These are phyloP conservation scores for Anoplolepis gracilipes DNA, from an alignment of 1,140 invertebrate genomes.

Conservation along the genomic window DNA sequence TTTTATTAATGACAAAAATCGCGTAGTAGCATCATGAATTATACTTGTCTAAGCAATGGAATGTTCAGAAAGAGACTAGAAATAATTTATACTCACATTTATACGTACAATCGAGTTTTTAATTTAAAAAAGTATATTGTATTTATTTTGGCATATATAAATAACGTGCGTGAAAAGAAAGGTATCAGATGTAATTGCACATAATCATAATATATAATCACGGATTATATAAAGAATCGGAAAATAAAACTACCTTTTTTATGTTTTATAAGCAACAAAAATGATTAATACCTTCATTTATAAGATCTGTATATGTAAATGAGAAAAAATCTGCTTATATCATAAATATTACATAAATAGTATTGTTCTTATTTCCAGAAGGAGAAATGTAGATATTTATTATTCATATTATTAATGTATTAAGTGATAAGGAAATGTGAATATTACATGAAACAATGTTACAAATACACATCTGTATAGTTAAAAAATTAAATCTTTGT, in stretches of 20 bases:
- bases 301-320: neutral
- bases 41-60: neutral
- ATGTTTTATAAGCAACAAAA: neutral
- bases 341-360: conserved; percentile 4
- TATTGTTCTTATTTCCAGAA: neutral
- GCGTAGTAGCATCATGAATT: neutral
- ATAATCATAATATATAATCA: neutral
- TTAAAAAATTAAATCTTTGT: neutral
- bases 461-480: neutral
- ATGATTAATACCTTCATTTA: neutral
- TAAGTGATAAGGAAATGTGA: neutral
- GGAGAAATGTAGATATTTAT: neutral
- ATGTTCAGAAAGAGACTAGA: neutral
- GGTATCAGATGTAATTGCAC: neutral
- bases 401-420: neutral
- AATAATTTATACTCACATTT: conserved; percentile 46
- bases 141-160: neutral
- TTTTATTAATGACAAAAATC: neutral
- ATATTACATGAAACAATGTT: neutral
- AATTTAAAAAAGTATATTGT: neutral
- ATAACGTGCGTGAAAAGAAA: neutral
- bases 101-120: neutral
- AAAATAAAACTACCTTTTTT: conserved; percentile 16
- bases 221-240: neutral
- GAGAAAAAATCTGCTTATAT: neutral